Percentiles rank a stretch among this genome's conserved stretches.
phyloP scores from a whole-genome alignment of 2,888 invertebrate species.

The Andrena dorsata region DNA sequence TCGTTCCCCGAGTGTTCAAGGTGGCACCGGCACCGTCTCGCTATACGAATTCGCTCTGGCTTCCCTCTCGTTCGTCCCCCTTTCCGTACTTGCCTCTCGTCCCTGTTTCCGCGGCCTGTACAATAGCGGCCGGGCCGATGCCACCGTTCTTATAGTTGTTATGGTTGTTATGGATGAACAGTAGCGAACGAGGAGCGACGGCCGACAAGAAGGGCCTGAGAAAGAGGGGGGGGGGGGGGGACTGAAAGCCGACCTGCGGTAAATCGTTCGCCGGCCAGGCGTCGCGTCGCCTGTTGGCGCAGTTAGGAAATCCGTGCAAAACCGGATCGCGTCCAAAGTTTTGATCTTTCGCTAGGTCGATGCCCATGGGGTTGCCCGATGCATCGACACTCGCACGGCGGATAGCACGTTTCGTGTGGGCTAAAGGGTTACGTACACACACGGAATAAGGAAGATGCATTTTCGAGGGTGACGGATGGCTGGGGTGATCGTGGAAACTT shows the following conservation, averaged over 20 bases:
- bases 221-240: slow-evolving; percentile 59
- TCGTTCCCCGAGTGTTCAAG: slow-evolving; percentile 51
- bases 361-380: background rate
- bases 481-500: background rate
- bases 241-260: slow-evolving; percentile 54
- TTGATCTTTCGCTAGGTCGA: background rate
- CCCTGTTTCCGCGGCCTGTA: slow-evolving; percentile 57
- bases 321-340: background rate
- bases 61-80: slow-evolving; percentile 16
- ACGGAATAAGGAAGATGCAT: too few relatives aligned
- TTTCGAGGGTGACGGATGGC: too few relatives aligned
- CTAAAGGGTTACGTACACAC: too few relatives aligned
- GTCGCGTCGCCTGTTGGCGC: slow-evolving; percentile 39
- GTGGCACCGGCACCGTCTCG: slow-evolving; percentile 24
- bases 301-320: slow-evolving; percentile 33
- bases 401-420: too few relatives aligned
- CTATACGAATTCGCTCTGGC: slow-evolving; percentile 57
- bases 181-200: slow-evolving; percentile 74
- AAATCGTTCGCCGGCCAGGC: slow-evolving; percentile 55
- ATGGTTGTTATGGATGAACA: slow-evolving; percentile 79
- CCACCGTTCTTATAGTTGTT: slow-evolving; percentile 34
- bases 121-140: slow-evolving; percentile 66
- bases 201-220: slow-evolving; percentile 65
- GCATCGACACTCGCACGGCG: background rate
- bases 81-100: slow-evolving; percentile 8